These are phyloP conservation scores for Diachasma alloeum DNA, from an alignment of 1,140 invertebrate species.

Conservation along the genomic window DNA sequence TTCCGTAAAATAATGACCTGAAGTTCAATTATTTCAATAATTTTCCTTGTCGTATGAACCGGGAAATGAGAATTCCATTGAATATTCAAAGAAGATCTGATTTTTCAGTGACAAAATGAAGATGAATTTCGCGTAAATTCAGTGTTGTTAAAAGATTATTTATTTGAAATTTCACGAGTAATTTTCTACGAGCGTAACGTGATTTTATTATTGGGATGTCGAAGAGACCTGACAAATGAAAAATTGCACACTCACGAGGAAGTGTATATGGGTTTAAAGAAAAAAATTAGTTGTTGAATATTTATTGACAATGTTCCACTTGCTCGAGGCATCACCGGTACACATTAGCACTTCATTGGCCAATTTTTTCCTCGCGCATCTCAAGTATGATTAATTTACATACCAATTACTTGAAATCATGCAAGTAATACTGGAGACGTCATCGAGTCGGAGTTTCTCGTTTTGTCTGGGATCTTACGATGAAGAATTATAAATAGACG, in stretches of 20 bases:
- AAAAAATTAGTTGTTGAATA: background rate
- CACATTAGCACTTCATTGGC: background rate
- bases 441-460: too few species aligned
- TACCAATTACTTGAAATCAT: background rate
- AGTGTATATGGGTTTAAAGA: background rate
- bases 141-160: too few species aligned
- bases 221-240: background rate
- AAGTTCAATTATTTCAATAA: too few species aligned
- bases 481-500: background rate
- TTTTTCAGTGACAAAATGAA: too few species aligned
- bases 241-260: background rate
- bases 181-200: too few species aligned
- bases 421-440: background rate
- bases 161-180: too few species aligned
- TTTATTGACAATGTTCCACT: background rate
- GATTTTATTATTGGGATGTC: background rate
- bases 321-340: background rate
- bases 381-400: background rate
- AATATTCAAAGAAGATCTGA: too few species aligned
- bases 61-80: too few species aligned
- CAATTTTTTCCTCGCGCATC: background rate
- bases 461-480: too few species aligned
- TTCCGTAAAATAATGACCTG: too few species aligned
- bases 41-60: too few species aligned
- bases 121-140: too few species aligned